phyloP scores from a whole-genome alignment of 2,113 vertebrate genomes.

The Hippocampus abdominalis region DNA sequence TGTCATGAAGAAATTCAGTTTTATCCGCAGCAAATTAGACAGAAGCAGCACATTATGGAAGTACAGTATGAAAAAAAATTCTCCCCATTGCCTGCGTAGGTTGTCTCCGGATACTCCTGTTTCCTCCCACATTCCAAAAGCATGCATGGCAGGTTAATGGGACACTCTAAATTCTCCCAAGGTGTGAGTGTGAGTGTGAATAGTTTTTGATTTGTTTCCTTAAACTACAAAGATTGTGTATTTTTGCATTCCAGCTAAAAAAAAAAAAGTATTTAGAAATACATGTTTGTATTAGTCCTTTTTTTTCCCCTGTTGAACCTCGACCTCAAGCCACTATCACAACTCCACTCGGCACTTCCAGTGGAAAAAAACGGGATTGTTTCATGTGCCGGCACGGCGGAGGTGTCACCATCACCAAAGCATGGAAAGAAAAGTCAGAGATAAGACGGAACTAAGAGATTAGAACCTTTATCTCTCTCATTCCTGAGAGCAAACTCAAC shows the following conservation, averaged over 20 bases:
- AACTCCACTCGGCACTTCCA: slow-evolving; percentile 8
- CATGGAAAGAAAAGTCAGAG: slow-evolving; percentile 47
- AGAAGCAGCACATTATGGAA: too few species aligned
- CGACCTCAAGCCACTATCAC: slow-evolving; percentile 3
- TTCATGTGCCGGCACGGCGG: slow-evolving; percentile 10
- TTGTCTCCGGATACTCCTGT: too few species aligned
- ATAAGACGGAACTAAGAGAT: slow-evolving; percentile 36
- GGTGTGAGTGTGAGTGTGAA: too few species aligned
- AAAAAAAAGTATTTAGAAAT: neutral
- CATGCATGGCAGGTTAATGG: too few species aligned
- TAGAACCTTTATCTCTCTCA: slow-evolving; percentile 44
- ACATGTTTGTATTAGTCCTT: neutral
- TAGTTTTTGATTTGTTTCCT: too few species aligned
- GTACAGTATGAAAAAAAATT: too few species aligned
- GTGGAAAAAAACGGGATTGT: slow-evolving; percentile 29
- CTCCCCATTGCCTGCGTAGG: too few species aligned
- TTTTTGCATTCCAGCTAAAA: neutral
- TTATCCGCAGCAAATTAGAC: too few species aligned
- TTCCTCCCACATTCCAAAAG: too few species aligned
- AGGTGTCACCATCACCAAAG: slow-evolving; percentile 50
- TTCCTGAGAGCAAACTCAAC: slow-evolving; percentile 28
- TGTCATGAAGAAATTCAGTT: too few species aligned
- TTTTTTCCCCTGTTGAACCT: neutral
- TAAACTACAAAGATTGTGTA: too few species aligned
- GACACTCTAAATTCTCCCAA: too few species aligned